These are phyloP conservation scores for Drosophila cracens DNA, from an alignment of 2,888 invertebrate genomes.

Conservation along the genomic window DNA sequence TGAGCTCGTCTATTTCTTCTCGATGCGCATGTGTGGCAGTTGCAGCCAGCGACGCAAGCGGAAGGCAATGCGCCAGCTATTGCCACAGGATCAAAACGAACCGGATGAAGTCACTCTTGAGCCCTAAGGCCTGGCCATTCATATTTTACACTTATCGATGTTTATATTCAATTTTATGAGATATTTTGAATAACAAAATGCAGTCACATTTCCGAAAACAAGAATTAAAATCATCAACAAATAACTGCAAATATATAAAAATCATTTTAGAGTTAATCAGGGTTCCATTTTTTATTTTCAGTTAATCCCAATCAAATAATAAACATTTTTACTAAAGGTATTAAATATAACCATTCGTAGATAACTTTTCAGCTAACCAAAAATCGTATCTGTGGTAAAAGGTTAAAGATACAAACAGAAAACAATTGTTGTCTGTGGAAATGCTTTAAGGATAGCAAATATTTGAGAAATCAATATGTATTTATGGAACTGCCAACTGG, in stretches of 20 bases:
- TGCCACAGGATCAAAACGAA: slow-evolving; percentile 22
- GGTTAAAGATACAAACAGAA: not conserved
- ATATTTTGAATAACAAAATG: not conserved
- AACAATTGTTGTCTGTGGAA: not conserved
- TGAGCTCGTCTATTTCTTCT: slow-evolving; percentile 86
- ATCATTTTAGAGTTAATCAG: too few species aligned
- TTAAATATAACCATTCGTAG: not conserved
- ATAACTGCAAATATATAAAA: not conserved
- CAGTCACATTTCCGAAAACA: not conserved
- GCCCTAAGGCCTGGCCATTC: slow-evolving; percentile 3
- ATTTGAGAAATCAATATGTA: slow-evolving; percentile 16
- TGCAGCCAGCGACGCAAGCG: slow-evolving; percentile 71
- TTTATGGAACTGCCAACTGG: not conserved
- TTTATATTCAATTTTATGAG: not conserved
- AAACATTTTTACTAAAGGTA: not conserved
- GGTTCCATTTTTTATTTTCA: too few species aligned
- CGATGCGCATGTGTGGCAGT: slow-evolving; percentile 83
- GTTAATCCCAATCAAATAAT: not conserved
- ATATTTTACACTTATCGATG: too few species aligned
- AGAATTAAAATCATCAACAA: not conserved
- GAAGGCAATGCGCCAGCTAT: slow-evolving; percentile 46
- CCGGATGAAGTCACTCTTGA: slow-evolving; percentile 35
- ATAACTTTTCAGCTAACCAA: not conserved
- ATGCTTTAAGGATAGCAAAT: not conserved
- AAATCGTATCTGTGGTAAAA: not conserved